Conservation (phyloP, 2,113 vertebrate genomes). For the Lathamus discolor region DNA sequence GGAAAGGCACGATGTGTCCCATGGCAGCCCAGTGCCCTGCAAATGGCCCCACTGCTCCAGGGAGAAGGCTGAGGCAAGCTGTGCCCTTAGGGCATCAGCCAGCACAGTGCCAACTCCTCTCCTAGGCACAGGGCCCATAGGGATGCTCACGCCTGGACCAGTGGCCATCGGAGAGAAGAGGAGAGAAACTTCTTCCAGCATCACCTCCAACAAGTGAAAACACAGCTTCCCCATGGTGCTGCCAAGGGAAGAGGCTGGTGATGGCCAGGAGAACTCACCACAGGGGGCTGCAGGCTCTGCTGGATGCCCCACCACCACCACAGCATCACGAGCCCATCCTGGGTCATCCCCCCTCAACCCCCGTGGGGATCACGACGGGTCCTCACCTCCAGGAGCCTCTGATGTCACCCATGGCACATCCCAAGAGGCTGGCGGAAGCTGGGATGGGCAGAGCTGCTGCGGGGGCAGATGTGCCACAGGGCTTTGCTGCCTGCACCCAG, state of each 20-base stretch:
- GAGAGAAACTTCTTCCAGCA: neutral
- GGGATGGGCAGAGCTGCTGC: neutral
- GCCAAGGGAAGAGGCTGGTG: accelerated
- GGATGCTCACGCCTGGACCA: neutral
- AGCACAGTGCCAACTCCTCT: accelerated
- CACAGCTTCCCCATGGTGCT: accelerated
- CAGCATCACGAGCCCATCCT: neutral
- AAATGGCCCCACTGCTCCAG: accelerated
- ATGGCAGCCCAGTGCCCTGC: accelerated
- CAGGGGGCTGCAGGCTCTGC: accelerated
- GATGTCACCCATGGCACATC: accelerated
- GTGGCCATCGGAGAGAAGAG: neutral
- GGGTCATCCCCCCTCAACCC: neutral
- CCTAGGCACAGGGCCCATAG: accelerated
- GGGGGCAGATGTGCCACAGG: neutral
- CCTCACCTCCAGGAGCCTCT: neutral
- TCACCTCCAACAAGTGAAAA: accelerated
- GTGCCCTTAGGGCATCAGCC: accelerated
- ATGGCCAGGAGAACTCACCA: accelerated
- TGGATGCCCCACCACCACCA: accelerated
- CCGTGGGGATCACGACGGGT: accelerated
- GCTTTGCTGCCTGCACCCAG: neutral
- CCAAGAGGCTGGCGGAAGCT: accelerated
- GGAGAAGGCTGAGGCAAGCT: accelerated
- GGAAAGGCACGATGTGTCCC: accelerated